Evolutionary conservation across 2,113 vertebrate species (phyloP).

Genomic region (Peromyscus maniculatus): DNA sequence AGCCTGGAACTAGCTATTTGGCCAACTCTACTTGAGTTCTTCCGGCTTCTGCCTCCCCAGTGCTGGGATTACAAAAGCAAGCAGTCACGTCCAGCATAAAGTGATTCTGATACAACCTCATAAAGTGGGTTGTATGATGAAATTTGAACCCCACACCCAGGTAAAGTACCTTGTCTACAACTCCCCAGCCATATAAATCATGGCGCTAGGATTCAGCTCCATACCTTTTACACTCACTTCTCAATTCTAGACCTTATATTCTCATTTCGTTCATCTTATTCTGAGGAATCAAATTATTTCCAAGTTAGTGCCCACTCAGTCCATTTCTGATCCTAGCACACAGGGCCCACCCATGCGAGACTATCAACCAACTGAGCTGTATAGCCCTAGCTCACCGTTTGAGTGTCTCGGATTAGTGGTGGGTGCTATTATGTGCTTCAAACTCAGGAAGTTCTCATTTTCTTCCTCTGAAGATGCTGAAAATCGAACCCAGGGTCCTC

Average conservation of each 20-base stretch:
- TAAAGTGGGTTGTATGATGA: neutral
- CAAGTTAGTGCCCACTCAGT: neutral
- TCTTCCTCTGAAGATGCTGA: neutral
- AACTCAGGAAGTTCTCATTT: neutral
- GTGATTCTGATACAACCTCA: neutral
- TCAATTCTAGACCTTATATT: neutral
- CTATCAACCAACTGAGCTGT: neutral
- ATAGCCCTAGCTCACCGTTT: neutral
- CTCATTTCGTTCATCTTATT: neutral
- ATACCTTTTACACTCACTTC: neutral
- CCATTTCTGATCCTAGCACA: neutral
- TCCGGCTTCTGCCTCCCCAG: neutral
- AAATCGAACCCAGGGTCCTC: neutral
- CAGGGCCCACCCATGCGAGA: neutral
- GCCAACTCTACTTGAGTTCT: neutral
- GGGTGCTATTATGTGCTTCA: neutral
- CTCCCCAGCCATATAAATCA: neutral
- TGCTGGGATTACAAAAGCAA: neutral
- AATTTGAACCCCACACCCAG: neutral
- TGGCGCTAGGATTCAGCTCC: neutral
- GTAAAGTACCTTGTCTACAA: neutral
- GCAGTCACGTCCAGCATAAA: neutral
- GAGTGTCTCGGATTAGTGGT: neutral
- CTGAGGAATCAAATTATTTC: neutral
- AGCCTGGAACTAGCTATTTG: neutral